Conservation (phyloP, 2,888 invertebrate species). For the Acrobasis suavella region DNA sequence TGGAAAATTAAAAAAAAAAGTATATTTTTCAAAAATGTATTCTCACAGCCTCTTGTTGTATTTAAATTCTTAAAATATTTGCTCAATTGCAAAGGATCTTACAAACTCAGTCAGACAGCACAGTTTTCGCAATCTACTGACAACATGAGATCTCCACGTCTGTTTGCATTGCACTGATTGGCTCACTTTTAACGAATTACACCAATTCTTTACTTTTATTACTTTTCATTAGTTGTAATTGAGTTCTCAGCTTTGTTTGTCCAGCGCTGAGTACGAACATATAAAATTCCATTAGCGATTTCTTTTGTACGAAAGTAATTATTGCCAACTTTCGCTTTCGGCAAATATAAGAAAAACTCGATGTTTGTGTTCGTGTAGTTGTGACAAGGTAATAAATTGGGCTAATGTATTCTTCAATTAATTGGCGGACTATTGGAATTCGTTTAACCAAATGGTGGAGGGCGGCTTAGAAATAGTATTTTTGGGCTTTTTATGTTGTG, state of each 20-base stretch:
- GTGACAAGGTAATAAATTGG: neutral
- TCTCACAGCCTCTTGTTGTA: no score
- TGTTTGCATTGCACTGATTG: conserved; percentile 5
- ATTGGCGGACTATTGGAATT: neutral
- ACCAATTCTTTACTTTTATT: conserved; percentile 4
- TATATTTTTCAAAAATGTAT: no score
- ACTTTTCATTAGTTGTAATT: conserved; percentile 18
- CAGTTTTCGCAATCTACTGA: no score
- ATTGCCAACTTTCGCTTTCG: conserved; percentile 8
- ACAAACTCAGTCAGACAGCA: no score
- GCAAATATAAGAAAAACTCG: neutral
- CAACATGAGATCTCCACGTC: neutral
- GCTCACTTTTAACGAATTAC: neutral
- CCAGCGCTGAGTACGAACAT: neutral
- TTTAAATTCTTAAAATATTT: no score
- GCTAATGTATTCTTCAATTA: neutral
- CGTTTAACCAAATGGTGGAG: no score
- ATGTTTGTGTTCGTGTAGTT: neutral
- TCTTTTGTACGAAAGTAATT: conserved; percentile 15
- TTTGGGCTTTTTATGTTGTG: no score
- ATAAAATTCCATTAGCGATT: conserved; percentile 17
- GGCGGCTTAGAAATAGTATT: no score
- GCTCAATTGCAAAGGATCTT: no score
- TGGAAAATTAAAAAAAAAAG: no score
- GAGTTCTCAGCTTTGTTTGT: conserved; percentile 10